phyloP scores from a whole-genome alignment of 1,140 invertebrate species.

The Chrysoperla carnea region DNA sequence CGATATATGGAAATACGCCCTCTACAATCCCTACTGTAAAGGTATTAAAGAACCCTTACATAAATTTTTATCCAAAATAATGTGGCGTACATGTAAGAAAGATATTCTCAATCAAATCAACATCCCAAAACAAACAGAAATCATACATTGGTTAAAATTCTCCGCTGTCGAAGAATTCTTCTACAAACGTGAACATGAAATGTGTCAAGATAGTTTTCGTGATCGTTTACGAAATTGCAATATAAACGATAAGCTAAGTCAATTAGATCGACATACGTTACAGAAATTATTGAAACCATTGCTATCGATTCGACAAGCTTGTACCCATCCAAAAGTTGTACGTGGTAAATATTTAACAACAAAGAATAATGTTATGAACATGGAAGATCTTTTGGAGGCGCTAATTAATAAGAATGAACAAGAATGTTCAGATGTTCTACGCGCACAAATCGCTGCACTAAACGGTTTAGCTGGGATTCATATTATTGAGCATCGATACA shows the following conservation, averaged over 20 bases:
- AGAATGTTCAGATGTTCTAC: slow-evolving; percentile 46
- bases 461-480: slow-evolving; percentile 49
- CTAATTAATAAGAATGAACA: slow-evolving; percentile 42
- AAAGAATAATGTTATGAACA: slow-evolving; percentile 37
- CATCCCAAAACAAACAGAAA: slow-evolving; percentile 27
- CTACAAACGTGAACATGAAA: slow-evolving; percentile 27
- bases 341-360: slow-evolving; percentile 35
- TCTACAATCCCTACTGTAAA: slow-evolving; percentile 33
- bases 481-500: slow-evolving; percentile 34
- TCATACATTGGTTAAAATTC: slow-evolving; percentile 25
- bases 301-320: slow-evolving; percentile 48
- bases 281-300: slow-evolving; percentile 36
- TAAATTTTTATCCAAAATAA: slow-evolving; percentile 32
- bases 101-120: slow-evolving; percentile 34
- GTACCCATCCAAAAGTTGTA: slow-evolving; percentile 50
- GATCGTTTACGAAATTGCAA: slow-evolving; percentile 9
- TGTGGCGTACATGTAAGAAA: slow-evolving; percentile 53
- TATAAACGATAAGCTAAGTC: slow-evolving; percentile 6
- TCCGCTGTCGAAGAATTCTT: slow-evolving; percentile 32
- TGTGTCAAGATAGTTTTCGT: slow-evolving; percentile 15
- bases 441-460: slow-evolving; percentile 38
- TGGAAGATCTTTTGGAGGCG: slow-evolving; percentile 46
- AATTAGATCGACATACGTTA: no score
- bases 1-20: slow-evolving; percentile 31
- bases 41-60: slow-evolving; percentile 28